Base-by-base conservation (phyloP, 2,888 invertebrate species). In the Nomada lathburiana region DNA sequence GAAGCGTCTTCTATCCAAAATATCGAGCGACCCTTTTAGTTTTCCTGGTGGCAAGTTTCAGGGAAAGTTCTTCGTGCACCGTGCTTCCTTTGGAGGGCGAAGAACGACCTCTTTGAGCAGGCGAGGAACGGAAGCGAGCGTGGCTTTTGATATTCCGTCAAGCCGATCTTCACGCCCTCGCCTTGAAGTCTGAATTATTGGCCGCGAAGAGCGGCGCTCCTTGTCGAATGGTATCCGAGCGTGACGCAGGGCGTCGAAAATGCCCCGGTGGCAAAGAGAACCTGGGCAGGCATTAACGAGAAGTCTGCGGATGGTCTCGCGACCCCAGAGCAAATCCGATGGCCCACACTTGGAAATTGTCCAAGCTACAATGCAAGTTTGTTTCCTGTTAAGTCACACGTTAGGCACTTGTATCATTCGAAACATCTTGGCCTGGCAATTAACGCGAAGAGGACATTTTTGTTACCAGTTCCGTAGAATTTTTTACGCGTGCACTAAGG, bases 141-240 rank as follows among this genome's bases (percentile, higher is more conserved):
- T 60, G 69, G 89, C 89, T 84, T 88, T 88, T 88, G 89, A 89
- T 88, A 88, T 80, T 83, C 83, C 80, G 82, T 85, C 85, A 74
- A 80, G 79, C 72, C 76, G 85, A 85, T 89, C 84, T 89, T 89
- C 88, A 83, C 88, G 86, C 82, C 84, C 84, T 80, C 86, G 91
- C 89, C 91, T 91, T 91, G 86, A 89, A 86, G 91, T 91, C 89
- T 87, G 84, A 89, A 90, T 89, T 89, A 89, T 89, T 85, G 86
- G 85, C 79, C 82, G 53, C 86, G 88, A 86, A 86, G 86, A 83
- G 81, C 86, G 87, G 81, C 79, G 57, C 70, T 78, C 86, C 90
- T 91, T 91, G 91, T 91, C 90, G 84, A 90, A 90, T 89, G 87
- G 91, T 88, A 91, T 88, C 86, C 89, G 79, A 87, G 89, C 92